Evolutionary conservation across 2,797 vertebrate genomes (phyloP), one percentile per base, ranked within the genome.

Genomic region (Hapalemur alaotrensis): DNA sequence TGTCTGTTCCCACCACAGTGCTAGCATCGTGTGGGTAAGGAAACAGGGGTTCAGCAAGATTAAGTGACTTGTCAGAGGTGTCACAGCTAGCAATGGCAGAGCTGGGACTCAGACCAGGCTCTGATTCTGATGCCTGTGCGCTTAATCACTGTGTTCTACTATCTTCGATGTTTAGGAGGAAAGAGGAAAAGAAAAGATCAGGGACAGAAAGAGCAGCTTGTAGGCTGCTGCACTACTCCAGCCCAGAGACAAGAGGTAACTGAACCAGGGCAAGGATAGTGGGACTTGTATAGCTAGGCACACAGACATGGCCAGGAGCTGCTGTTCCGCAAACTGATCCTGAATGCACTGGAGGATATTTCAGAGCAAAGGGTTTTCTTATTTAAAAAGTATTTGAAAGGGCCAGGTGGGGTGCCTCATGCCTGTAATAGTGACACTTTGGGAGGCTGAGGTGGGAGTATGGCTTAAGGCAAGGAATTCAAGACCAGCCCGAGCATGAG

Each of bases 281-380:
- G 12, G 3, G 13, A 38, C 3, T 72, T 38, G 32, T 4, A 38
- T 3, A 15, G 50, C 11, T 0, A 30, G 46, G 30, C 1, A 30
- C 2, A 38, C 0, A 32, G 13, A 35, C 17, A 63, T 0, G 50
- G 69, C 63, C 30, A 35, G 48, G 13, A 32, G 52, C 28, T 79
- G 22, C 28, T 57, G 11, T 48, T 79, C n/a, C 70, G 30, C 38
- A 85, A 63, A 38, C 0, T 14, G 8, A 82, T 30, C 25, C 67
- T 43, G n/a, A 93, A n/a, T 17, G 28, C 30, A 32, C 6, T 28
- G 65, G 20, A 84, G 10, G 25, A 22, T 35, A 85, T 72, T 70
- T 22, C 72, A 82, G 46, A 89, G 52, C 3, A 89, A 75, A 88
- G 14, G 1, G 28, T 13, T 86, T 38, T 59, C 63, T 82, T 67